A percentile compares a stretch with the other conserved stretches of the same genome.
phyloP scores from a whole-genome alignment of 2,888 invertebrate species.

The Cancer borealis region DNA sequence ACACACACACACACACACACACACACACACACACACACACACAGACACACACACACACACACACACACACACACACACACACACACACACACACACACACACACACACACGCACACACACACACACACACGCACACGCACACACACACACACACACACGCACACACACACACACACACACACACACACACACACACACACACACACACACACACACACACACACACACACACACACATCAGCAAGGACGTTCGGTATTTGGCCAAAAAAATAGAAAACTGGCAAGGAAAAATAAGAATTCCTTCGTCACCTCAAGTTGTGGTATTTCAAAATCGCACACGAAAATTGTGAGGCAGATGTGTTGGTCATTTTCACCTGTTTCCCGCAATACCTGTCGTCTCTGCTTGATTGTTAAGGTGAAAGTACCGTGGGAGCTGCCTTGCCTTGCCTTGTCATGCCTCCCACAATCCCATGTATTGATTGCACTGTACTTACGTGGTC shows the following conservation, averaged over 20 bases:
- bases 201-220: slow-evolving; percentile 11
- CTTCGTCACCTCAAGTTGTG: background rate
- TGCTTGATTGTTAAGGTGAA: background rate
- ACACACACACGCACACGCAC: background rate
- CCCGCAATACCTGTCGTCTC: background rate
- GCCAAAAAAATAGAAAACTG: background rate
- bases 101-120: slow-evolving; percentile 10
- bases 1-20: too few relatives aligned
- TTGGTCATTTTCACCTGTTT: background rate
- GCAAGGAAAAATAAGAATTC: background rate
- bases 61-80: slow-evolving; percentile 14
- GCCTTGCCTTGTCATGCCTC: background rate
- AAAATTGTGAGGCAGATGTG: background rate
- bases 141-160: background rate
- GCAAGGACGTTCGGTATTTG: background rate
- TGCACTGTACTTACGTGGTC: background rate
- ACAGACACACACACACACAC: background rate
- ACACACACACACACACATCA: slow-evolving; percentile 7
- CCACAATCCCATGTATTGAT: background rate
- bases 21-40: too few relatives aligned
- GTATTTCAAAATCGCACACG: background rate
- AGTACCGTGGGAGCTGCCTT: background rate
- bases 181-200: background rate
- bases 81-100: slow-evolving; percentile 45
- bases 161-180: background rate